Evolutionary conservation across 1,140 invertebrate genomes (phyloP).

Genomic region (Papilio aristodemus): DNA sequence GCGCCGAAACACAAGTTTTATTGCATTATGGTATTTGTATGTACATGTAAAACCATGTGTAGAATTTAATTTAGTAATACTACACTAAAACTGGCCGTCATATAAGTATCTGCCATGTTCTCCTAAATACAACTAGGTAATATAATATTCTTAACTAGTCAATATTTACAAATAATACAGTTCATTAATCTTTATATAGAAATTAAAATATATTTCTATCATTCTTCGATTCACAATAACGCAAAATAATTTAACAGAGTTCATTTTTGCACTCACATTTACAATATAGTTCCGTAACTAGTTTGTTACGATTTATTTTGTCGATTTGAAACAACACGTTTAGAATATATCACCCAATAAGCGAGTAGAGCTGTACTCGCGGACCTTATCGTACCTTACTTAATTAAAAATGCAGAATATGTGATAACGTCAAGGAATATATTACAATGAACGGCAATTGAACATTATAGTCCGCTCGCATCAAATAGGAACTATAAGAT

Average conservation of each 20-base stretch:
- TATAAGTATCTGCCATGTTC: constrained; percentile 82
- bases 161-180: constrained; percentile 82
- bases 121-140: constrained; percentile 79
- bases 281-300: constrained; percentile 76
- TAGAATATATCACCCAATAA: constrained; percentile 79
- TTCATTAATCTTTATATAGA: constrained; percentile 78
- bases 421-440: constrained; percentile 78
- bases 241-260: constrained; percentile 82
- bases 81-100: constrained; percentile 81
- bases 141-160: constrained; percentile 81
- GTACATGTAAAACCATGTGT: constrained; percentile 81
- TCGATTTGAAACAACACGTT: constrained; percentile 74
- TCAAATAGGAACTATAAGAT: constrained; percentile 80
- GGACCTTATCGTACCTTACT: constrained; percentile 70
- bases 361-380: constrained; percentile 75
- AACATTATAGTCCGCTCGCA: constrained; percentile 79
- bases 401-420: constrained; percentile 79
- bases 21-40: constrained; percentile 68
- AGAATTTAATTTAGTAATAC: constrained; percentile 81
- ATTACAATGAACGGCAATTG: constrained; percentile 76
- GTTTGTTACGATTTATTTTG: constrained; percentile 65
- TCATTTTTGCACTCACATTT: constrained; percentile 81
- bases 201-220: constrained; percentile 80
- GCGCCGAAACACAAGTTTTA: constrained; percentile 56
- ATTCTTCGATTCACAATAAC: constrained; percentile 80